These are phyloP conservation scores for Rhabdophis nuchalis DNA, from an alignment of 2,797 vertebrate species.

Conservation along the genomic window DNA sequence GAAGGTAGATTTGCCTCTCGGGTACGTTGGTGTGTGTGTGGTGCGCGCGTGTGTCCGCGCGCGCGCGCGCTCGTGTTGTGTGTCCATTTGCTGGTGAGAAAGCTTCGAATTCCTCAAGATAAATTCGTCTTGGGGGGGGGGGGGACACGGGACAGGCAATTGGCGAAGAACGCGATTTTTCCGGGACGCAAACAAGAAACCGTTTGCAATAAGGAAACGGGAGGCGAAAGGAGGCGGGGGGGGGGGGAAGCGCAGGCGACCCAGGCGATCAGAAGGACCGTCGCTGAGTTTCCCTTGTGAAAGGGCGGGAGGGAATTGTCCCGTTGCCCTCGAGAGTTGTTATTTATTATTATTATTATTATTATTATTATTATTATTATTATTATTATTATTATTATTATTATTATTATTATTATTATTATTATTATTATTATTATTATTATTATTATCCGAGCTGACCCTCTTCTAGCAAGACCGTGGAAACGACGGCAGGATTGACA, in stretches of 20 bases:
- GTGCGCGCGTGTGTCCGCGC: neutral
- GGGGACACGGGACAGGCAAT: neutral
- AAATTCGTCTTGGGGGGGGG: neutral
- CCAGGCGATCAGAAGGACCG: neutral
- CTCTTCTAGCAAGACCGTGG: neutral
- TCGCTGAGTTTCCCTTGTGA: neutral
- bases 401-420: neutral
- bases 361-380: neutral
- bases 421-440: neutral
- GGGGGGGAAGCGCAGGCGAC: neutral
- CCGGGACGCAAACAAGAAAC: neutral
- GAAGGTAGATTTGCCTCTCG: neutral
- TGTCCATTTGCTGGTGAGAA: neutral
- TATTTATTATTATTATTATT: too few relatives aligned
- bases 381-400: neutral
- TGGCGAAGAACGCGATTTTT: neutral
- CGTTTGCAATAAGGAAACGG: neutral
- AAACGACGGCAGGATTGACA: neutral
- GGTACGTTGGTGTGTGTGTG: neutral
- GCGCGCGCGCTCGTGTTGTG: neutral
- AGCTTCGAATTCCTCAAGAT: neutral
- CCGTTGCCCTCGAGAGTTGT: neutral
- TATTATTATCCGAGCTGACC: neutral
- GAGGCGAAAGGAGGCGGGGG: neutral
- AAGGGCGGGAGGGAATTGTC: neutral